Evolutionary conservation across 2,797 vertebrate species (phyloP), one percentile per base, ranked within the genome.

Genomic region (Tympanoctomys barrerae): DNA sequence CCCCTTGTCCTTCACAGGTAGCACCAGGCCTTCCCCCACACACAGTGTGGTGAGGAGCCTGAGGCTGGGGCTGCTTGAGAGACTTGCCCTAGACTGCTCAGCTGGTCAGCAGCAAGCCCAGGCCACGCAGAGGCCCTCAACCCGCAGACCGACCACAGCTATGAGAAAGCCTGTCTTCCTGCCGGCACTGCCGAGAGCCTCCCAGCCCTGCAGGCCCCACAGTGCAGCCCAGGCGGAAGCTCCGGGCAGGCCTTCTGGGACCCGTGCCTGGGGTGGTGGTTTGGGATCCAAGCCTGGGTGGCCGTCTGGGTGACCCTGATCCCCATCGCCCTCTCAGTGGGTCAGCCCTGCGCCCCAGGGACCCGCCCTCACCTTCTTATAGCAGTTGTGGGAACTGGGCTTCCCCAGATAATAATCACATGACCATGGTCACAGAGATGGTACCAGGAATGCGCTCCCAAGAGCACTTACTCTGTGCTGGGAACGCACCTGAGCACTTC

Each of bases 231-330:
- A 26, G 87, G 22, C 42, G 26, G 80, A 19, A 26, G 61, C 28
- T 36, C n/a, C 0, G 1, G 22, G 2, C 46, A 13, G 54, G 42
- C 36, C 14, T 7, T 0, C 8, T 3, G 18, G 18, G 21, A 54
- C 13, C n/a, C 39, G 22, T 13, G 66, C 36, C 70, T 0, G 0
- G 31, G 22, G 22, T 9, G 31, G 31, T 18, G 6, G 64, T 87
- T 91, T 33, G 22, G 26, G 13, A 28, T n/a, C 28, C 22, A 33
- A 59, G 49, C 57, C 33, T 61, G 31, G 42, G 42, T 42, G 42
- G 42, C 54, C 42, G 9, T 52, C 68, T 31, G 28, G 18, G 52
- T 66, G 78, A 94, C 22, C 77, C 28, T 36, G 33, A 21, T 10
- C 42, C 18, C 81, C 42, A 77, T 80, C 14, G 16, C 46, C 61